phyloP scores from a whole-genome alignment of 37 sponge, comb jelly and placozoan genomes.

The Ianthella basta region DNA sequence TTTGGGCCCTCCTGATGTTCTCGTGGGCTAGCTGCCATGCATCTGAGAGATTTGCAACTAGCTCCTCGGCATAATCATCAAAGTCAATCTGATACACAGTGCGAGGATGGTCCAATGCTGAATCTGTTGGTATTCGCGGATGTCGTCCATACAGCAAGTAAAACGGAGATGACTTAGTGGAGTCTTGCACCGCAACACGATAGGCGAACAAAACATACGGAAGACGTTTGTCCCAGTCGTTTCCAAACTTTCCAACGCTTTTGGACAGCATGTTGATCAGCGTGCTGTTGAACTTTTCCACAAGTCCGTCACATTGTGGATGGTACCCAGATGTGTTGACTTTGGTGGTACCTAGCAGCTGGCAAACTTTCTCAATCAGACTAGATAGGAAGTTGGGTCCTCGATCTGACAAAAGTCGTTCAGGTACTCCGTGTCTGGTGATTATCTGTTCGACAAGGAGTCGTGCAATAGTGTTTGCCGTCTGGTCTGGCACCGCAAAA shows the following conservation, averaged over 20 bases:
- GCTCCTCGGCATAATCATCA: constrained; percentile 35
- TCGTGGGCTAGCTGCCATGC: constrained; percentile 44
- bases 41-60: constrained; percentile 21
- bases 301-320: constrained; percentile 35
- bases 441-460: constrained; percentile 53
- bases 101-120: not conserved
- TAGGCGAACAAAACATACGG: constrained; percentile 56
- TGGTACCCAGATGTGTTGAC: not conserved
- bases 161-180: constrained; percentile 54
- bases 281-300: constrained; percentile 48
- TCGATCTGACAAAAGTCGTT: constrained; percentile 24
- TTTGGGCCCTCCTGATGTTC: constrained; percentile 34
- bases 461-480: constrained; percentile 47
- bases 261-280: constrained; percentile 46
- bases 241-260: not conserved
- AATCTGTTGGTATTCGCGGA: constrained; percentile 41
- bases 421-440: constrained; percentile 37
- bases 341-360: constrained; percentile 22
- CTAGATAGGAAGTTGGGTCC: constrained; percentile 48
- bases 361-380: not conserved
- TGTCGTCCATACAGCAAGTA: constrained; percentile 49
- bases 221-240: constrained; percentile 51
- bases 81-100: constrained; percentile 19
- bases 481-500: constrained; percentile 45
- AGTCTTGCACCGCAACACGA: constrained; percentile 31